Percentiles rank a stretch among this genome's conserved stretches.
Conservation (phyloP, 2,888 invertebrate genomes). For the Plagiodera versicolora region DNA sequence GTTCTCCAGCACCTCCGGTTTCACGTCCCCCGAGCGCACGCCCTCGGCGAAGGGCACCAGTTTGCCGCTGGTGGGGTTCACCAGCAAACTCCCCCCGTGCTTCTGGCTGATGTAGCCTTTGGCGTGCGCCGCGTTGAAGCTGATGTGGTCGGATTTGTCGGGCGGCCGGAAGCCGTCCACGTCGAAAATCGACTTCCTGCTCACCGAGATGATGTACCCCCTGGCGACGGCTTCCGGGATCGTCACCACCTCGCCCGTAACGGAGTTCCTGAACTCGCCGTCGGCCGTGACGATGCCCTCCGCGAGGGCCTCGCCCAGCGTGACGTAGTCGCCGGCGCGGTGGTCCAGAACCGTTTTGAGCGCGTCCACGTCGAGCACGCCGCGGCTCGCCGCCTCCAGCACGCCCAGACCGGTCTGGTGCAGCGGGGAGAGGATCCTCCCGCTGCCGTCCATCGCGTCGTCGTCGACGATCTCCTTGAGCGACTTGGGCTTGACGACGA, state of each 20-base stretch:
- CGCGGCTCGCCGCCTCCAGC: constrained; percentile 82
- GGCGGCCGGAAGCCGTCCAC: constrained; percentile 89
- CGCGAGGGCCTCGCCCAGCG: constrained; percentile 82
- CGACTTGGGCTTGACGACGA: constrained; percentile 89
- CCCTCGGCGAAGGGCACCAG: constrained; percentile 80
- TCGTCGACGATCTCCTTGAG: constrained; percentile 84
- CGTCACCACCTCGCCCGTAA: constrained; percentile 71
- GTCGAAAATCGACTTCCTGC: constrained; percentile 86
- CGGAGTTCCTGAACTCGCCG: constrained; percentile 74
- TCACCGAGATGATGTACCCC: constrained; percentile 85
- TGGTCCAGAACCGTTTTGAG: constrained; percentile 85
- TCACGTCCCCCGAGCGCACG: constrained; percentile 73
- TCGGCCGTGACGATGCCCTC: constrained; percentile 77
- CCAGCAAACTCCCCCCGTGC: constrained; percentile 69
- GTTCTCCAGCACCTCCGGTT: constrained; percentile 86
- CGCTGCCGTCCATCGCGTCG: constrained; percentile 75
- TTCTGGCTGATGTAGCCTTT: constrained; percentile 77
- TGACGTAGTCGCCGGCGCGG: constrained; percentile 75
- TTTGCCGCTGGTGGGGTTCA: constrained; percentile 74
- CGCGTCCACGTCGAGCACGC: constrained; percentile 81
- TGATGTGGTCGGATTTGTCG: constrained; percentile 77
- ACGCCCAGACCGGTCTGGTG: constrained; percentile 76
- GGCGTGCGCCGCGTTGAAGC: constrained; percentile 78
- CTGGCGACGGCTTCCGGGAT: constrained; percentile 87
- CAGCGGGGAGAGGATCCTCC: constrained; percentile 79